Evolutionary conservation across 2,113 vertebrate species (phyloP).

Genomic region (Xiphophorus hellerii): DNA sequence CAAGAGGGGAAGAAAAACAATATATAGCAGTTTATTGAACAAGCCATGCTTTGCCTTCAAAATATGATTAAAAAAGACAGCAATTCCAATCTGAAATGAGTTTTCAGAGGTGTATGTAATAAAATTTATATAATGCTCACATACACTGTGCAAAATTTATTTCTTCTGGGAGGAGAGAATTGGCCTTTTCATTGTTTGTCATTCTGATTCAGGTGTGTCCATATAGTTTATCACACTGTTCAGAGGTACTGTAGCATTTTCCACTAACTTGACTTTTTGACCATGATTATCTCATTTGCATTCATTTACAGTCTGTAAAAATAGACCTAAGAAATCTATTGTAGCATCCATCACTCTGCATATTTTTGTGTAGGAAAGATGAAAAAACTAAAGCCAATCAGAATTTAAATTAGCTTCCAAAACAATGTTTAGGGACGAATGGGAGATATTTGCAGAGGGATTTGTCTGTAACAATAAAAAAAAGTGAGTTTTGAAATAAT

Average conservation of each 20-base stretch:
- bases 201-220: slow-evolving; percentile 37
- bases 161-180: slow-evolving; percentile 23
- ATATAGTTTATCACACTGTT: slow-evolving; percentile 23
- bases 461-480: slow-evolving; percentile 39
- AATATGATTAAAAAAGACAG: slow-evolving; percentile 34
- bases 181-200: slow-evolving; percentile 37
- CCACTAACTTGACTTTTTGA: slow-evolving; percentile 44
- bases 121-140: slow-evolving; percentile 39
- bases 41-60: slow-evolving; percentile 38
- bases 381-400: slow-evolving; percentile 32
- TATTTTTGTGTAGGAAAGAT: slow-evolving; percentile 8
- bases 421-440: slow-evolving; percentile 34
- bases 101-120: slow-evolving; percentile 28
- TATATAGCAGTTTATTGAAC: slow-evolving; percentile 40
- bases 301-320: slow-evolving; percentile 33
- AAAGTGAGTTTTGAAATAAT: slow-evolving; percentile 42
- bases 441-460: slow-evolving; percentile 23
- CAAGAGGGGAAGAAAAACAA: slow-evolving; percentile 8
- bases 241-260: slow-evolving; percentile 20
- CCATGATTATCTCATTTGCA: slow-evolving; percentile 46
- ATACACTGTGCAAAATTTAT: slow-evolving; percentile 31
- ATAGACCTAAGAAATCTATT: slow-evolving; percentile 22
- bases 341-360: slow-evolving; percentile 21
- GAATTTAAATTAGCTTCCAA: slow-evolving; percentile 43
- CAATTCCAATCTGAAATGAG: slow-evolving; percentile 31